Percentiles rank a stretch among this genome's conserved stretches.
Evolutionary conservation across 2,113 vertebrate species (phyloP).

Genomic region (Grammomys surdaster): DNA sequence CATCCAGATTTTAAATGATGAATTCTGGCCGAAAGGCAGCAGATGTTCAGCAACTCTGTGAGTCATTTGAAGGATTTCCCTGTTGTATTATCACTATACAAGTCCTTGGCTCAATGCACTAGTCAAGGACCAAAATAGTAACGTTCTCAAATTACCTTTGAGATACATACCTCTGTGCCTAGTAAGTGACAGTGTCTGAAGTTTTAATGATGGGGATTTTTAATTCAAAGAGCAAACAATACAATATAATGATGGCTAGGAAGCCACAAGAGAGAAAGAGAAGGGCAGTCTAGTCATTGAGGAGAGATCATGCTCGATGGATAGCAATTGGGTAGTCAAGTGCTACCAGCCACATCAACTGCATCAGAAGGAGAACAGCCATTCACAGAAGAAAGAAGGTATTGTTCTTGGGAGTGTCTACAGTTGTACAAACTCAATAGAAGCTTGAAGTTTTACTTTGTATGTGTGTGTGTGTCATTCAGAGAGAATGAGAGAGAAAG

Average conservation of each 20-base stretch:
- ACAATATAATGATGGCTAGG: not conserved
- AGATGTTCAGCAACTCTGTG: slow-evolving; percentile 52
- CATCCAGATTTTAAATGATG: not conserved
- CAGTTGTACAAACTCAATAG: not conserved
- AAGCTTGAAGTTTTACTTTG: not conserved
- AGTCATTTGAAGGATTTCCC: slow-evolving; percentile 35
- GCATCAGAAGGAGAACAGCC: not conserved
- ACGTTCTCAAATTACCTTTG: slow-evolving; percentile 58
- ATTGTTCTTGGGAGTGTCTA: not conserved
- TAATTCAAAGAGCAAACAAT: slow-evolving; percentile 12
- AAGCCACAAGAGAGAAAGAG: slow-evolving; percentile 22
- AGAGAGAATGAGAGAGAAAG: no score
- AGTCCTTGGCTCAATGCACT: slow-evolving; percentile 26
- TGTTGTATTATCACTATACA: not conserved
- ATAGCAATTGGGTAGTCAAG: not conserved
- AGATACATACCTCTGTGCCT: slow-evolving; percentile 44
- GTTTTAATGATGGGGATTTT: slow-evolving; percentile 43
- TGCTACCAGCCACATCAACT: not conserved
- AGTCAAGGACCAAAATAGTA: not conserved
- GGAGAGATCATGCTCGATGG: not conserved
- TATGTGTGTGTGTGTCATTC: not conserved
- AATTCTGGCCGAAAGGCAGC: slow-evolving; percentile 45
- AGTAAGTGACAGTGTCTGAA: slow-evolving; percentile 45
- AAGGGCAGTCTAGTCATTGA: not conserved
- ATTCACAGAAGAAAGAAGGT: not conserved